These are phyloP conservation scores for Procambarus clarkii DNA, from an alignment of 1,140 invertebrate genomes.

Conservation along the genomic window DNA sequence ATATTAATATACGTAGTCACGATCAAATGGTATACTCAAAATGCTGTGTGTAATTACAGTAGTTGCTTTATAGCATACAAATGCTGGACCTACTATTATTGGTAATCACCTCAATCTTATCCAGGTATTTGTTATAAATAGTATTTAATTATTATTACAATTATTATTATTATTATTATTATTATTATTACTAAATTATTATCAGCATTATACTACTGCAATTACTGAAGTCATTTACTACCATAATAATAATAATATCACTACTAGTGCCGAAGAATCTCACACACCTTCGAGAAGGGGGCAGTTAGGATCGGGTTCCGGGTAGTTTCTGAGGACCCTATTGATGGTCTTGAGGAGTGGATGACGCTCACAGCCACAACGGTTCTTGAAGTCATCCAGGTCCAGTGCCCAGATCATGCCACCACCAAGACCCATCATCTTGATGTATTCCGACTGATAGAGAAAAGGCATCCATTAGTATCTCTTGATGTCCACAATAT, in stretches of 20 bases:
- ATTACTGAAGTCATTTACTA: not conserved
- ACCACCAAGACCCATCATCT: constrained; percentile 86
- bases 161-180: not conserved
- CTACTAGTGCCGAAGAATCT: not conserved
- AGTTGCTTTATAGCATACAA: too few relatives aligned
- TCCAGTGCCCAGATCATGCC: constrained; percentile 92
- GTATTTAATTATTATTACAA: not conserved
- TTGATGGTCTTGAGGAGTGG: constrained; percentile 88
- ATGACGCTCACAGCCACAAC: constrained; percentile 80
- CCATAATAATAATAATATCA: too few relatives aligned
- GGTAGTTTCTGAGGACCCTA: constrained; percentile 78
- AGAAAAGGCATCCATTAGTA: not conserved
- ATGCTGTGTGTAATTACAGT: too few relatives aligned
- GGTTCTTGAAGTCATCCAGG: constrained; percentile 88
- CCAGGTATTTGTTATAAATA: too few relatives aligned
- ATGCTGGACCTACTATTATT: too few relatives aligned
- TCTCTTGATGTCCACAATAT: too few relatives aligned
- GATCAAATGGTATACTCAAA: too few relatives aligned
- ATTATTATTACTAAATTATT: too few relatives aligned
- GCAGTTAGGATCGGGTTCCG: constrained; percentile 30
- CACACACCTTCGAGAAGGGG: constrained; percentile 13
- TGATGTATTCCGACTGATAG: constrained; percentile 81
- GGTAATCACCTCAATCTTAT: too few relatives aligned
- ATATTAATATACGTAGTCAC: too few relatives aligned
- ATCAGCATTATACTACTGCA: not conserved